phyloP scores from a whole-genome alignment of 2,113 vertebrate species.

The Excalfactoria chinensis region DNA sequence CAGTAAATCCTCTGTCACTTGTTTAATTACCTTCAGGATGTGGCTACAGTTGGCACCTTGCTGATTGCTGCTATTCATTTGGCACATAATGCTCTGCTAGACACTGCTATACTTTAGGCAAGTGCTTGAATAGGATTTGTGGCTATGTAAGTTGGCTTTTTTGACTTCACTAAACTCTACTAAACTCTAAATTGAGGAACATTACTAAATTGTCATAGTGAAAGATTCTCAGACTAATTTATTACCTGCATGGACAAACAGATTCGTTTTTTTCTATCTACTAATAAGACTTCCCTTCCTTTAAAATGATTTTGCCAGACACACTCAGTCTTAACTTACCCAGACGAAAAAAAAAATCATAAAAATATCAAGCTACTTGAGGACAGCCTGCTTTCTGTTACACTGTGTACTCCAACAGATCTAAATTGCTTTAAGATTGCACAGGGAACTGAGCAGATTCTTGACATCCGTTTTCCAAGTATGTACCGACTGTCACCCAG shows the following conservation, averaged over 20 bases:
- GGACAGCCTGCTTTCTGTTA: neutral
- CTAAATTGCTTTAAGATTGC: constrained; percentile 20
- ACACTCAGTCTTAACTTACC: neutral
- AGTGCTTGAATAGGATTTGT: neutral
- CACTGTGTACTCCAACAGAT: neutral
- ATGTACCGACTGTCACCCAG: neutral
- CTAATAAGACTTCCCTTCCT: neutral
- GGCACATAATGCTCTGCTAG: neutral
- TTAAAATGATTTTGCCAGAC: neutral
- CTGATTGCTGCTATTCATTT: neutral
- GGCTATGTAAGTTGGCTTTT: neutral
- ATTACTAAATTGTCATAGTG: neutral
- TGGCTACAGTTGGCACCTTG: neutral
- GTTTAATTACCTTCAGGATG: neutral
- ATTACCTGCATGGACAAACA: neutral
- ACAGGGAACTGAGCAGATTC: neutral
- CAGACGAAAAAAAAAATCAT: neutral
- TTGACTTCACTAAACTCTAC: neutral
- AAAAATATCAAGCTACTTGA: neutral
- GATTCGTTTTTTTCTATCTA: neutral
- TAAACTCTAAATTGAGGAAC: neutral
- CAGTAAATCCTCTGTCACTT: neutral
- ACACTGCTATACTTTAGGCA: neutral
- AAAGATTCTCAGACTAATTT: neutral
- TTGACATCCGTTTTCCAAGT: constrained; percentile 13